Percentiles rank a stretch among this genome's conserved stretches.
Evolutionary conservation across 2,888 invertebrate species (phyloP).

Genomic region (Sthenelais limicola): DNA sequence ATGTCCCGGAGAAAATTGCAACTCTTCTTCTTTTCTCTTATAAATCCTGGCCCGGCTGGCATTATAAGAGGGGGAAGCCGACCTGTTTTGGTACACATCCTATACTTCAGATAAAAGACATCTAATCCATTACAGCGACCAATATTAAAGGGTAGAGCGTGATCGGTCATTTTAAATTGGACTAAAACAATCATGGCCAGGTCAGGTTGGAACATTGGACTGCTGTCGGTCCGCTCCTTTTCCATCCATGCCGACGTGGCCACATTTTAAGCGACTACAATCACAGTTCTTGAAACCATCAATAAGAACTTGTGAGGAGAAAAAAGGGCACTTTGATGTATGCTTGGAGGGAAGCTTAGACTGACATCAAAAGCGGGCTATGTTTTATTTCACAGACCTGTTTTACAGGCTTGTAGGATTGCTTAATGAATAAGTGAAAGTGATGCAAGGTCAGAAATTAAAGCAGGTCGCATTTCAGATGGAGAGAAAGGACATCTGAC

Average conservation of each 20-base stretch:
- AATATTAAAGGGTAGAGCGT: slow-evolving; percentile 22
- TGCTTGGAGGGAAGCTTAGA: neutral
- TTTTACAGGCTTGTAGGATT: slow-evolving; percentile 31
- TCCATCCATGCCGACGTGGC: neutral
- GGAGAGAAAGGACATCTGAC: neutral
- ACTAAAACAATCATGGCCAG: slow-evolving; percentile 4
- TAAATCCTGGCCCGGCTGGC: no score
- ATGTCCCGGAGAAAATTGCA: neutral
- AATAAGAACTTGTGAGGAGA: slow-evolving; percentile 1
- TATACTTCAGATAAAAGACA: slow-evolving; percentile 20
- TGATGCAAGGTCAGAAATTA: slow-evolving; percentile 32
- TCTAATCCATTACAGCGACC: neutral
- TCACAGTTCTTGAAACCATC: slow-evolving; percentile 34
- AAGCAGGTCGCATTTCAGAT: slow-evolving; percentile 20
- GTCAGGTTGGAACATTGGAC: neutral
- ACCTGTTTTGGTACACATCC: slow-evolving; percentile 17
- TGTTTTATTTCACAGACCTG: slow-evolving; percentile 34
- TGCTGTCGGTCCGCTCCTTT: neutral
- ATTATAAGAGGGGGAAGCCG: slow-evolving; percentile 16
- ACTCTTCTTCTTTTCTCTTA: slow-evolving; percentile 13
- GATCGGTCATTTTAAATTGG: slow-evolving; percentile 29
- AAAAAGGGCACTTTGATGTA: slow-evolving; percentile 29
- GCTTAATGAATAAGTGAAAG: slow-evolving; percentile 34
- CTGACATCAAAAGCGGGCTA: slow-evolving; percentile 20
- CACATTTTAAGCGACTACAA: slow-evolving; percentile 32